A percentile compares a stretch with the other conserved stretches of the same genome.
These are phyloP conservation scores for Scyliorhinus canicula DNA, from an alignment of 2,797 vertebrate species.

Conservation along the genomic window DNA sequence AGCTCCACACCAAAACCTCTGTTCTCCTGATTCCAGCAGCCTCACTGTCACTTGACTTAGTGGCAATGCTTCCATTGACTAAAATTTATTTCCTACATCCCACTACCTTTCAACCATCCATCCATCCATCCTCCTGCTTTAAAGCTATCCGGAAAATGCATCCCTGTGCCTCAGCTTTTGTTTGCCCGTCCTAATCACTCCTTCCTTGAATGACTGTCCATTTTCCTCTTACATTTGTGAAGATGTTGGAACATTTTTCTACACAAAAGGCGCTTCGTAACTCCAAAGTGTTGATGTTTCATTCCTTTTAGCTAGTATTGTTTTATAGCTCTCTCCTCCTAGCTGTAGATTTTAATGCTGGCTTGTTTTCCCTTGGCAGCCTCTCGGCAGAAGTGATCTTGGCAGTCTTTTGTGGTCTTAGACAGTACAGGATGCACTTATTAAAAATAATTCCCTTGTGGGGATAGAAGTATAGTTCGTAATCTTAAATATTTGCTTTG, in stretches of 20 bases:
- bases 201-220: not conserved
- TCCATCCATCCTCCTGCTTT: not conserved
- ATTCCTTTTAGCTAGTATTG: not conserved
- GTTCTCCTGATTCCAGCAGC: not conserved
- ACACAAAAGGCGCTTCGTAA: not conserved
- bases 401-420: not conserved
- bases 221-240: not conserved
- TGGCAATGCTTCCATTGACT: not conserved
- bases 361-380: conserved; percentile 21
- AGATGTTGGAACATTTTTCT: not conserved
- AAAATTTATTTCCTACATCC: not conserved
- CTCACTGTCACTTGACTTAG: not conserved
- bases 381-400: not conserved
- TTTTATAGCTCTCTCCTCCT: not conserved
- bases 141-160: not conserved
- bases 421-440: conserved; percentile 17
- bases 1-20: not conserved
- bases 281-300: not conserved
- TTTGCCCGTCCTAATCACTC: not conserved
- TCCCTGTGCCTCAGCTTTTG: not conserved
- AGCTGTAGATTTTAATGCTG: not conserved
- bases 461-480: not conserved
- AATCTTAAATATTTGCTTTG: conserved; percentile 20
- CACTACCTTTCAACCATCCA: not conserved
- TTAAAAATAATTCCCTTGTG: conserved; percentile 14